A percentile compares a stretch with the other conserved stretches of the same genome.
Evolutionary conservation across 2,888 invertebrate species (phyloP).

Genomic region (Macroteleia sp.): DNA sequence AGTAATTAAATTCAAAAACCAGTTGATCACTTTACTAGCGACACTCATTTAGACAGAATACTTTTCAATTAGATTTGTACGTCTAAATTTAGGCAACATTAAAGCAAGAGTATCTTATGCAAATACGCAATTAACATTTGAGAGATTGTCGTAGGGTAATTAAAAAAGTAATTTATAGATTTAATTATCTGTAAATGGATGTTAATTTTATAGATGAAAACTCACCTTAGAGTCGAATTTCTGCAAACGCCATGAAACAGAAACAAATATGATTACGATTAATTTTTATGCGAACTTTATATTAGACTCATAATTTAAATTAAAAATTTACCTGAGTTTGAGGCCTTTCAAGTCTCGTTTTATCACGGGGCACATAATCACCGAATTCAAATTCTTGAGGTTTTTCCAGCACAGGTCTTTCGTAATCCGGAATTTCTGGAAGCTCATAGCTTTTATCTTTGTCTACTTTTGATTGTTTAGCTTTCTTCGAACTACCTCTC

Average conservation of each 20-base stretch:
- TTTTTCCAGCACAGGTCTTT: constrained; percentile 86
- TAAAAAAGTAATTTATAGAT: not conserved
- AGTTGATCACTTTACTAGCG: constrained; percentile 21
- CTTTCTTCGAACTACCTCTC: constrained; percentile 77
- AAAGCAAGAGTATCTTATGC: not conserved
- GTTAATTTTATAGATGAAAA: no score
- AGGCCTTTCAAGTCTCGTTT: constrained; percentile 81
- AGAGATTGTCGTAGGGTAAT: no score
- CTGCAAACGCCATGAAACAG: constrained; percentile 72
- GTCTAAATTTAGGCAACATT: constrained; percentile 25
- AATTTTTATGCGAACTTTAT: not conserved
- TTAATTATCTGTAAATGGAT: no score
- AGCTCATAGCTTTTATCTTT: constrained; percentile 80
- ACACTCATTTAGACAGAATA: constrained; percentile 27
- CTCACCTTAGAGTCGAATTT: constrained; percentile 82
- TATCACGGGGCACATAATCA: constrained; percentile 77
- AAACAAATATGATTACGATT: constrained; percentile 5
- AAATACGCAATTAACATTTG: constrained; percentile 7
- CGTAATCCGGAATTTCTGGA: constrained; percentile 87
- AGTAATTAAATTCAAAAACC: constrained; percentile 43
- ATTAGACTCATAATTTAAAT: no score
- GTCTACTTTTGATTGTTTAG: constrained; percentile 74
- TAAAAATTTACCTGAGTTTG: constrained; percentile 76
- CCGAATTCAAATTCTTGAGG: constrained; percentile 80
- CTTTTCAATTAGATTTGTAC: constrained; percentile 19